Base-by-base conservation (phyloP, 2,113 vertebrate genomes). In the Elanus axillaris region DNA sequence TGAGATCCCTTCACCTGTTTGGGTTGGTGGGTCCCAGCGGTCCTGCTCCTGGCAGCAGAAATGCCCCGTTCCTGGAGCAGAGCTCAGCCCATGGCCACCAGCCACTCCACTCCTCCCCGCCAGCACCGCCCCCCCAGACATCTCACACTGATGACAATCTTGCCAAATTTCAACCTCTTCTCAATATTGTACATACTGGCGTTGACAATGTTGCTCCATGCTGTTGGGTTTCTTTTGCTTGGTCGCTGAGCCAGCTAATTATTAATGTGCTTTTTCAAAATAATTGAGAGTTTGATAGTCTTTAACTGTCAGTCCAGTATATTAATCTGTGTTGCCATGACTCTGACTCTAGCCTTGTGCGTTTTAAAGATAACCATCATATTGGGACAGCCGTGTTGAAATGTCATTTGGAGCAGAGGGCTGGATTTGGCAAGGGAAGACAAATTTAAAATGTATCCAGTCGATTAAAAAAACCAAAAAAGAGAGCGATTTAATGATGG, bases 401-500 rank as follows among this genome's bases (percentile, higher is more conserved):
- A 0, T 0, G 67, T 60, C 77, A 2, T 18, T 55, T 13, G 36
- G 43, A 93, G 74, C 11, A 0, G n/a, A 14, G 55, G 23, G 69
- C 86, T 42, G 64, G 42, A 3, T n/a, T 68, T 52, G 86, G 62
- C 86, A 12, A 75, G 91, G 89, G 84, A 94, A 96, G 62, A 4
- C 77, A 81, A 96, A 91, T 89, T 78, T 72, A 88, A 96, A 91
- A 85, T 77, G 80, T 69, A 96, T 90, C 92, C 88, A 91, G 92
- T 8, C 60, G 5, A 77, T 96, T 94, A 45, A 85, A 72, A 43
- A 71, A 85, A 21, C 34, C 11, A 27, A 58, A 79, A 74, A 60
- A 72, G 21, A 18, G 52, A 85, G 67, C 0, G 11, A 75, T 91
- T 93, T 95, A 87, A 93, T 85, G 85, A 81, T 34, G 90, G 69